A percentile compares a stretch with the other conserved stretches of the same genome.
Conservation (phyloP, 2,113 vertebrate species). For the Heliornis fulica region DNA sequence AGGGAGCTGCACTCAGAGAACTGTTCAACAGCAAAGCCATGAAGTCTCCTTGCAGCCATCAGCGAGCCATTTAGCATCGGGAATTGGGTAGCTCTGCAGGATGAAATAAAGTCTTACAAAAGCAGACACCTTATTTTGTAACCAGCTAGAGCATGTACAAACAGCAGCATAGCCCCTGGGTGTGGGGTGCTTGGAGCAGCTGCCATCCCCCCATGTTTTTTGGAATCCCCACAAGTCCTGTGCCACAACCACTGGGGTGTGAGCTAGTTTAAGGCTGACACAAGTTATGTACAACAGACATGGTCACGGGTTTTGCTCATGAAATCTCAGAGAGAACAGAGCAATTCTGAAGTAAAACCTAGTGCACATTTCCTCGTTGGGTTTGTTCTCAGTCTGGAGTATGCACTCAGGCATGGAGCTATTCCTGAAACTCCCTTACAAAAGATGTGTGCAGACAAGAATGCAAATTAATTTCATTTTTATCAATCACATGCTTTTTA, state of each 20-base stretch:
- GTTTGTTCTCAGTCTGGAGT: neutral
- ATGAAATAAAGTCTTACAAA: neutral
- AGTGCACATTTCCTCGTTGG: neutral
- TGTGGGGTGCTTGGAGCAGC: neutral
- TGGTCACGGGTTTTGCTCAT: neutral
- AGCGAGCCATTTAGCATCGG: neutral
- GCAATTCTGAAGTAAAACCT: neutral
- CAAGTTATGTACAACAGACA: neutral
- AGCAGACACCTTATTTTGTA: neutral
- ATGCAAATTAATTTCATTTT: neutral
- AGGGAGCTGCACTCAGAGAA: fast-evolving
- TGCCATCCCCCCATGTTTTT: fast-evolving
- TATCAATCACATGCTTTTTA: neutral
- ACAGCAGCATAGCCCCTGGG: neutral
- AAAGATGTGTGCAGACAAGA: neutral
- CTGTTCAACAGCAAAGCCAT: neutral
- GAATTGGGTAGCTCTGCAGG: neutral
- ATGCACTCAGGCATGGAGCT: neutral
- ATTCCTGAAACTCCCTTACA: neutral
- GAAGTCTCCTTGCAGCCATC: neutral
- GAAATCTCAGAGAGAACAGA: neutral
- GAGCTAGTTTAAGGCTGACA: neutral
- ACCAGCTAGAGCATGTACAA: neutral
- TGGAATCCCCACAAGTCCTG: fast-evolving
- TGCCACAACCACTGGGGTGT: neutral